Base-by-base conservation (phyloP, 2,888 invertebrate species). In the Galeruca laticollis region DNA sequence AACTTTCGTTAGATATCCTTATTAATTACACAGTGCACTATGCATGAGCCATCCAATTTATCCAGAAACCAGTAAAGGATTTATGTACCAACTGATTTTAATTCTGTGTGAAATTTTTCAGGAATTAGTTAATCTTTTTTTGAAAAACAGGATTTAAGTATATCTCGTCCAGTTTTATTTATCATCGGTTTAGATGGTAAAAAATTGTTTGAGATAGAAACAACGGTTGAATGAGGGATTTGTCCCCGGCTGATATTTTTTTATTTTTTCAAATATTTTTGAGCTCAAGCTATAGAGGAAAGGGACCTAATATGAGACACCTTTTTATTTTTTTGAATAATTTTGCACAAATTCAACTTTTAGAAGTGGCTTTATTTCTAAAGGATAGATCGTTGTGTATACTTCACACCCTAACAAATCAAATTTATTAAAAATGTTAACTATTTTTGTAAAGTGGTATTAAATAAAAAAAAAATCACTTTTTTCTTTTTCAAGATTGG, bases 1-100 rank as follows among this genome's bases (percentile, higher is more conserved):
- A 56, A 59, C 43, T 15, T 52, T 69, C 69, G 69, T 69, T 72
- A 67, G 72, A 72, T 72, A 72, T 72, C 72, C 69, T 51, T 60
- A 37, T 43, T 43, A 54, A 63, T 63, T 47, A 56, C 68, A 61
- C 66, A 21, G 15, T 33, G 72, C 69, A 63, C 64, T 66, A 63
- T 69, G 72, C 72, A 72, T 72, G 72, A 67, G 62, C 63, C 63
- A 69, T 64, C 59, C 43, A 63, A 60, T 56, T 67, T 54, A 11
- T 63, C 56, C 43, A 54, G 49, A 60, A 61, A 40, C 57, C 52
- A 11, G 13, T 52, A 54, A 52, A 71, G 37, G 54, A 60, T 60
- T 47, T 15, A 52, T 52, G 1, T 26, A 52, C 52, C 26, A 5
- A 52, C 11, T 26, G 52, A 26, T 13, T 52, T 26, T 52, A 13